phyloP scores from a whole-genome alignment of 2,797 vertebrate genomes.

The Acestrorhynchus altus region DNA sequence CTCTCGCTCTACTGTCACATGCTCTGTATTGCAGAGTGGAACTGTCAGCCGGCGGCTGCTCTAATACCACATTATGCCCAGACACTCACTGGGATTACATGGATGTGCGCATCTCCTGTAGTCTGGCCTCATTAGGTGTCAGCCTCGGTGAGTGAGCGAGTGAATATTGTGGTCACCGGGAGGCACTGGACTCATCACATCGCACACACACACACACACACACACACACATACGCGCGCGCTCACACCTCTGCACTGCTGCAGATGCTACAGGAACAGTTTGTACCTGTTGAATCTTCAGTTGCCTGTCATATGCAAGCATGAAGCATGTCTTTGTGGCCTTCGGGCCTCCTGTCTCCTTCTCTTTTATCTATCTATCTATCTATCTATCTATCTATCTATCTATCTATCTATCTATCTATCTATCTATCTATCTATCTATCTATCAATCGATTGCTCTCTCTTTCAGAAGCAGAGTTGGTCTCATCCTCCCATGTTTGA shows the following conservation, averaged over 20 bases:
- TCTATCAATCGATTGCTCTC: too few species aligned
- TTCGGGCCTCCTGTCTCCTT: slow-evolving; percentile 14
- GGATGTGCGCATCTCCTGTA: slow-evolving; percentile 51
- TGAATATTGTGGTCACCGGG: slow-evolving; percentile 49
- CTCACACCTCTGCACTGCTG: neutral
- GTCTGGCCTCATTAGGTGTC: slow-evolving; percentile 60
- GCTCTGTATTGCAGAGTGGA: slow-evolving; percentile 53
- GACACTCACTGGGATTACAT: slow-evolving; percentile 58
- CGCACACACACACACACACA: slow-evolving; percentile 1
- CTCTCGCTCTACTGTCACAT: slow-evolving; percentile 42
- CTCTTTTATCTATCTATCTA: neutral
- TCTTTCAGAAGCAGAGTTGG: slow-evolving; percentile 1
- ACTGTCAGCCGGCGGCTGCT: slow-evolving; percentile 49
- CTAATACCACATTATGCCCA: slow-evolving; percentile 60
- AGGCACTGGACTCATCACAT: slow-evolving; percentile 49
- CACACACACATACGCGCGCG: neutral
- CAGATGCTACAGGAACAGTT: slow-evolving; percentile 47
- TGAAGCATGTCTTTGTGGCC: slow-evolving; percentile 36
- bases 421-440: too few species aligned
- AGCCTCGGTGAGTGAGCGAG: slow-evolving; percentile 39
- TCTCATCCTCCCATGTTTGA: slow-evolving; percentile 20
- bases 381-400: neutral
- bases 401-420: neutral
- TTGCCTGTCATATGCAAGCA: slow-evolving; percentile 48
- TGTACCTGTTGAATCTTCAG: slow-evolving; percentile 59